Conservation (phyloP, 2,113 vertebrate genomes). For the Phalacrocorax carbo region DNA sequence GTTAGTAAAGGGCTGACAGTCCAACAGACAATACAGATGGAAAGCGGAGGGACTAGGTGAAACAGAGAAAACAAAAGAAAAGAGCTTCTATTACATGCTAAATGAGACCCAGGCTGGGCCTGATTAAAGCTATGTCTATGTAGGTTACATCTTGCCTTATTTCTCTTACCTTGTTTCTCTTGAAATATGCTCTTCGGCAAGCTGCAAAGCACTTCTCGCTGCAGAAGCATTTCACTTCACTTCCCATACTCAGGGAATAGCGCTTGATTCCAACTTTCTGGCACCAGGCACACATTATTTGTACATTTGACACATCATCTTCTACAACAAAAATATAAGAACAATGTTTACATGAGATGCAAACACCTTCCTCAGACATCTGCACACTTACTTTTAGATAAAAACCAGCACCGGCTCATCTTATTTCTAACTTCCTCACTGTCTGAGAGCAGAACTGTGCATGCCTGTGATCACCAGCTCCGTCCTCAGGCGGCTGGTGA, state of each 20-base stretch:
- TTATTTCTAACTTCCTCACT: not conserved
- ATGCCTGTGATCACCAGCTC: not conserved
- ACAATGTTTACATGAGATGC: conserved; percentile 76
- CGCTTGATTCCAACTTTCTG: conserved; percentile 99
- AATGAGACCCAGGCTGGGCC: not conserved
- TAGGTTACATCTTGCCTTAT: conserved; percentile 49
- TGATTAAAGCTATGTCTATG: conserved; percentile 14
- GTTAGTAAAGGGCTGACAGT: conserved; percentile 59
- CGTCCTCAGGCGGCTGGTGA: not conserved
- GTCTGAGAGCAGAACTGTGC: not conserved
- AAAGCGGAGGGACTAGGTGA: conserved; percentile 47
- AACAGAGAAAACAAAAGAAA: conserved; percentile 43
- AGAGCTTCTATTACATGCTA: conserved; percentile 37
- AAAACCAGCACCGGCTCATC: conserved; percentile 3
- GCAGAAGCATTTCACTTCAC: conserved; percentile 99
- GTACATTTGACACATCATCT: conserved; percentile 94
- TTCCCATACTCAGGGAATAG: conserved; percentile 99
- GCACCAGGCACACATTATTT: conserved; percentile 99
- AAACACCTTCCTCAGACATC: conserved; percentile 73
- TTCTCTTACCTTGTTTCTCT: conserved; percentile 97
- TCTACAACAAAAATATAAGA: conserved; percentile 85
- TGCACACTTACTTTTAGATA: conserved; percentile 31
- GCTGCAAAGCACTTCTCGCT: conserved; percentile 99
- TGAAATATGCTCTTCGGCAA: conserved; percentile 98
- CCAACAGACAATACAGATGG: conserved; percentile 59